Evolutionary conservation across 2,797 vertebrate species (phyloP).

Genomic region (Morelia viridis): DNA sequence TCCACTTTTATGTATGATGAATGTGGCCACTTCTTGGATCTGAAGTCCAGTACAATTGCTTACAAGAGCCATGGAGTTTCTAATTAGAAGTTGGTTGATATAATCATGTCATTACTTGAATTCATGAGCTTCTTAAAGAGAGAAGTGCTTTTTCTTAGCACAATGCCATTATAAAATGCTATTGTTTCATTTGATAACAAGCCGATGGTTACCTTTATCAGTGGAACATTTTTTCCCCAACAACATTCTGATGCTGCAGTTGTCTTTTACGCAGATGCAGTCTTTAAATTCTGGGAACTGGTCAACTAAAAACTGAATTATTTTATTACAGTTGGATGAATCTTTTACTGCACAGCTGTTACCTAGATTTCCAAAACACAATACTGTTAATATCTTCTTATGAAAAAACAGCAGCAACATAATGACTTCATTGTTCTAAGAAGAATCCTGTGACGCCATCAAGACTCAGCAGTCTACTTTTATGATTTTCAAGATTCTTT

Average conservation of each 20-base stretch:
- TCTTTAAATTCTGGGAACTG: slow-evolving; percentile 73
- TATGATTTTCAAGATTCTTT: not conserved
- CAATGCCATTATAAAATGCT: not conserved
- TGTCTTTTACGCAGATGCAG: slow-evolving; percentile 77
- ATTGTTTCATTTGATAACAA: not conserved
- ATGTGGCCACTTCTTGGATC: not conserved
- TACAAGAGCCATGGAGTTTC: not conserved
- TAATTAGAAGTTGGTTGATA: not conserved
- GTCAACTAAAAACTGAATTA: slow-evolving; percentile 73
- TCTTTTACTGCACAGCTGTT: slow-evolving; percentile 78
- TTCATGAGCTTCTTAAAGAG: not conserved
- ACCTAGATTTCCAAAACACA: slow-evolving; percentile 71
- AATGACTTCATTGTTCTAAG: not conserved
- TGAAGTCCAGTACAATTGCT: not conserved
- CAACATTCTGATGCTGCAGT: slow-evolving; percentile 73
- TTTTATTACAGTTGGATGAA: slow-evolving; percentile 76
- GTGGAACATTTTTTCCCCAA: slow-evolving; percentile 74
- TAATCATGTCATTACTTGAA: not conserved
- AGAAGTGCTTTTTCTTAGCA: not conserved
- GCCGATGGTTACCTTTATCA: slow-evolving; percentile 65
- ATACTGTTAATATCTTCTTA: slow-evolving; percentile 21
- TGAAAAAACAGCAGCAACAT: not conserved
- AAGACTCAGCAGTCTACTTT: not conserved
- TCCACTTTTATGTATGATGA: not conserved
- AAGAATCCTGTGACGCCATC: not conserved